Evolutionary conservation across 2,888 invertebrate genomes (phyloP).

Genomic region (Lasioglossum zephyrum): DNA sequence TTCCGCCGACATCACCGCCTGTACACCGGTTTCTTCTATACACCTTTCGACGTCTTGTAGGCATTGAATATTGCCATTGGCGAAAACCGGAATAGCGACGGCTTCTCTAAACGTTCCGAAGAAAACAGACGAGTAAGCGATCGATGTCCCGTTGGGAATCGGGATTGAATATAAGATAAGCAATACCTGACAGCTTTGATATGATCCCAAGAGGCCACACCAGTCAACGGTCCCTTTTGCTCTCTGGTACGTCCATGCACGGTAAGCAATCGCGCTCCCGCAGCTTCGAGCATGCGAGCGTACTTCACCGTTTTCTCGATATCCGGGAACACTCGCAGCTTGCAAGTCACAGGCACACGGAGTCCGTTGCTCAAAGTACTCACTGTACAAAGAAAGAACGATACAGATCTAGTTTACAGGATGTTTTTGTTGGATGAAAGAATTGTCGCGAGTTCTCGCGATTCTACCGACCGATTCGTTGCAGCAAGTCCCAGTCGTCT

Average conservation of each 20-base stretch:
- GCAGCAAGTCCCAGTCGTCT: slow-evolving; percentile 96
- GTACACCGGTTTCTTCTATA: slow-evolving; percentile 92
- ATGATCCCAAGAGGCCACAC: slow-evolving; percentile 96
- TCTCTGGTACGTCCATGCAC: slow-evolving; percentile 98
- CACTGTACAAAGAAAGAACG: slow-evolving; percentile 85
- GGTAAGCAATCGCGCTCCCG: slow-evolving; percentile 96
- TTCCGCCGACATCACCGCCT: slow-evolving; percentile 96
- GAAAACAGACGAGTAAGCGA: neutral
- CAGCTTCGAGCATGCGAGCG: slow-evolving; percentile 96
- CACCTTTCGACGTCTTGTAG: slow-evolving; percentile 94
- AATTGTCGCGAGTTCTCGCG: neutral
- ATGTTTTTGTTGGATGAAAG: neutral
- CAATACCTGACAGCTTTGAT: slow-evolving; percentile 94
- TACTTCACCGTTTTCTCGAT: slow-evolving; percentile 94
- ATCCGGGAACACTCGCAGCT: slow-evolving; percentile 95
- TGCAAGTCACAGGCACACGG: slow-evolving; percentile 97
- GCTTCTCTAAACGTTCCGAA: slow-evolving; percentile 87
- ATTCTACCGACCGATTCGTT: slow-evolving; percentile 90
- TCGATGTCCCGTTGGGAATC: neutral
- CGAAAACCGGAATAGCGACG: slow-evolving; percentile 96
- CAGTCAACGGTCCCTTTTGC: slow-evolving; percentile 98
- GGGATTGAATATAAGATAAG: neutral
- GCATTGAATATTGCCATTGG: slow-evolving; percentile 98
- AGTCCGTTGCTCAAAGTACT: slow-evolving; percentile 89
- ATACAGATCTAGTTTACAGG: too few relatives aligned